phyloP scores from a whole-genome alignment of 1,140 invertebrate genomes.

The Aplysia californica region DNA sequence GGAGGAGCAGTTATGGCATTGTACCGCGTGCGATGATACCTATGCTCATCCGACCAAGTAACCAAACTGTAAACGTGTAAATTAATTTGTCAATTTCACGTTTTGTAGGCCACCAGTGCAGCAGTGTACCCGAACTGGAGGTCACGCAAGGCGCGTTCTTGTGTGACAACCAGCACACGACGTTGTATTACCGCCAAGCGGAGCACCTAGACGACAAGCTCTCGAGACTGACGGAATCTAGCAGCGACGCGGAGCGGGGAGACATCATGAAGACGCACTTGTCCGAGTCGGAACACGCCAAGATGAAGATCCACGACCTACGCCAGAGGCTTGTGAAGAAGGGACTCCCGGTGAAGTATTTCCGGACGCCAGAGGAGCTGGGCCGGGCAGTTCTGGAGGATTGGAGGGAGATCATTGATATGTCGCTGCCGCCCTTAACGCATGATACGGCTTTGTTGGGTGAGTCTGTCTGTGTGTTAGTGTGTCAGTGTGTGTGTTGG shows the following conservation, averaged over 20 bases:
- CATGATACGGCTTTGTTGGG: constrained; percentile 32
- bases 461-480: no score
- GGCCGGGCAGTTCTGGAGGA: constrained; percentile 57
- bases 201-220: constrained; percentile 60
- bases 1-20: no score
- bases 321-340: constrained; percentile 65
- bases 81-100: no score
- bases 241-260: neutral
- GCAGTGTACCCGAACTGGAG: constrained; percentile 64
- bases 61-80: no score
- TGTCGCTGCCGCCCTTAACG: constrained; percentile 50
- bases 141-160: constrained; percentile 62
- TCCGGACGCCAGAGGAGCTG: constrained; percentile 54
- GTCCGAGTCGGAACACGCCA: constrained; percentile 54
- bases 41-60: no score
- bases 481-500: no score
- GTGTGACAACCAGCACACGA: constrained; percentile 44
- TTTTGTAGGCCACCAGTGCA: constrained; percentile 48
- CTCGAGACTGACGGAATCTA: neutral
- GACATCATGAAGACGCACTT: constrained; percentile 23
- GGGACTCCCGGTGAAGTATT: constrained; percentile 63
- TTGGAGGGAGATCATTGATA: constrained; percentile 61
- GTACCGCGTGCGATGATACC: no score
- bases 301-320: constrained; percentile 55
- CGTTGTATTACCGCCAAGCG: constrained; percentile 63